These are phyloP conservation scores for Meganola albula DNA, from an alignment of 2,888 invertebrate species.

Conservation along the genomic window DNA sequence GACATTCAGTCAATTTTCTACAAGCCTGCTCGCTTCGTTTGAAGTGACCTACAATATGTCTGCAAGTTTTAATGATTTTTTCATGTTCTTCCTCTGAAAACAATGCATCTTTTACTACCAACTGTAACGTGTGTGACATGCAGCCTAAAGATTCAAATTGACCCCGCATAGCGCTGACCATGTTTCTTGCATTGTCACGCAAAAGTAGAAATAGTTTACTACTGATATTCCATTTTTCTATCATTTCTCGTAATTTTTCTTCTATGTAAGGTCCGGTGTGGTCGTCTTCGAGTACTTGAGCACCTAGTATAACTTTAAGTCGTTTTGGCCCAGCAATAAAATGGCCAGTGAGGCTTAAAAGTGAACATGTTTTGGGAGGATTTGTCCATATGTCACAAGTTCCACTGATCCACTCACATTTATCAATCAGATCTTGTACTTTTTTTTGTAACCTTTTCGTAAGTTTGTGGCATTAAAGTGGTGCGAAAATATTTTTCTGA, in stretches of 20 bases:
- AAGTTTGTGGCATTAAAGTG: not conserved
- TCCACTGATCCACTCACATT: slow-evolving; percentile 18
- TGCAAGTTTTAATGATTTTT: slow-evolving; percentile 17
- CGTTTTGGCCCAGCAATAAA: not conserved
- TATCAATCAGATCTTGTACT: slow-evolving; percentile 10
- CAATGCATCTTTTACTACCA: slow-evolving; percentile 16
- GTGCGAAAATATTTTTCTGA: slow-evolving; percentile 17
- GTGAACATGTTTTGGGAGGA: slow-evolving; percentile 11
- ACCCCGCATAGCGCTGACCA: slow-evolving; percentile 14
- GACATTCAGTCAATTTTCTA: slow-evolving; percentile 20
- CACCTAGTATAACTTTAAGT: not conserved
- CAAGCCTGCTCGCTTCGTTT: slow-evolving; percentile 16
- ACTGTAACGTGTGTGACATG: slow-evolving; percentile 18
- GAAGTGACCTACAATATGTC: slow-evolving; percentile 20
- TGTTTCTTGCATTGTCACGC: slow-evolving; percentile 15
- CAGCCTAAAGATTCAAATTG: slow-evolving; percentile 17
- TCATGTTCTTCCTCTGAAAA: slow-evolving; percentile 17
- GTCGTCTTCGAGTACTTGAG: not conserved
- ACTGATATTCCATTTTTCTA: slow-evolving; percentile 5
- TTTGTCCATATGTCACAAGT: slow-evolving; percentile 14
- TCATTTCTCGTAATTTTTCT: slow-evolving; percentile 9
- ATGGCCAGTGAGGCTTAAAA: not conserved
- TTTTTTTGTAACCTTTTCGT: not conserved
- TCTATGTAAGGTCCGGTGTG: not conserved
- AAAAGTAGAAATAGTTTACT: slow-evolving; percentile 9